Percentiles rank a stretch among this genome's conserved stretches.
Conservation (phyloP, 2,797 vertebrate genomes). For the Syngnathus acus region DNA sequence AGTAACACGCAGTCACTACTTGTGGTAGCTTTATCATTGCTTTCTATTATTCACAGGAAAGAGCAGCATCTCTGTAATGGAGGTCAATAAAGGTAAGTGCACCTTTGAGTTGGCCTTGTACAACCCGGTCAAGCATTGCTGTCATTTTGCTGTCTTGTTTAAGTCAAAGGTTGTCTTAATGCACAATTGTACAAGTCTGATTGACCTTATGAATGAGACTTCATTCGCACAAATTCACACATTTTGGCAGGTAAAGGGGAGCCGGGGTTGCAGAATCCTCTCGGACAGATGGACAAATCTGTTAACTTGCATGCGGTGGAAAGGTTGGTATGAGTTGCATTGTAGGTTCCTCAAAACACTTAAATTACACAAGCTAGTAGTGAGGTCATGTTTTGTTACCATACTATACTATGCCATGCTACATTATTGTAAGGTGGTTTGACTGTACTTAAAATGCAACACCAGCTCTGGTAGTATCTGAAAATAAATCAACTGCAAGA, state of each 20-base stretch:
- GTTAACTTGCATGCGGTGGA: slow-evolving; percentile 48
- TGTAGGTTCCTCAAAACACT: neutral
- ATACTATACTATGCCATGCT: neutral
- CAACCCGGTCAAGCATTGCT: neutral
- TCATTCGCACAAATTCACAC: neutral
- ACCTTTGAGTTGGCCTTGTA: neutral
- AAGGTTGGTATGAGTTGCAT: slow-evolving; percentile 39
- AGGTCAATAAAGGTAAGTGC: slow-evolving; percentile 54
- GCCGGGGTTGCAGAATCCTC: slow-evolving; percentile 47
- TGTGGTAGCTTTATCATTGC: slow-evolving; percentile 12
- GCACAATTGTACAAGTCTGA: neutral
- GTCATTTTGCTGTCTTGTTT: too few relatives aligned
- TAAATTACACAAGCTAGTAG: neutral
- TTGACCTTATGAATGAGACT: neutral
- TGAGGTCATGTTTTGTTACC: neutral
- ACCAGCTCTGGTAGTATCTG: neutral
- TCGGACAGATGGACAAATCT: slow-evolving; percentile 49
- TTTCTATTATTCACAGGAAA: slow-evolving; percentile 34
- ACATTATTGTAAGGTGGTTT: neutral
- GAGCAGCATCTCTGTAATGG: slow-evolving; percentile 48
- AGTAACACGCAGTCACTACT: neutral
- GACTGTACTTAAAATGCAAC: neutral
- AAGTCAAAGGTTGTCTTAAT: neutral
- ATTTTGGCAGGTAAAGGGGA: slow-evolving; percentile 53
- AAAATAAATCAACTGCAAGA: neutral